These are phyloP conservation scores for Protobothrops flavoviridis DNA, from an alignment of 2,113 vertebrate genomes.

Conservation along the genomic window DNA sequence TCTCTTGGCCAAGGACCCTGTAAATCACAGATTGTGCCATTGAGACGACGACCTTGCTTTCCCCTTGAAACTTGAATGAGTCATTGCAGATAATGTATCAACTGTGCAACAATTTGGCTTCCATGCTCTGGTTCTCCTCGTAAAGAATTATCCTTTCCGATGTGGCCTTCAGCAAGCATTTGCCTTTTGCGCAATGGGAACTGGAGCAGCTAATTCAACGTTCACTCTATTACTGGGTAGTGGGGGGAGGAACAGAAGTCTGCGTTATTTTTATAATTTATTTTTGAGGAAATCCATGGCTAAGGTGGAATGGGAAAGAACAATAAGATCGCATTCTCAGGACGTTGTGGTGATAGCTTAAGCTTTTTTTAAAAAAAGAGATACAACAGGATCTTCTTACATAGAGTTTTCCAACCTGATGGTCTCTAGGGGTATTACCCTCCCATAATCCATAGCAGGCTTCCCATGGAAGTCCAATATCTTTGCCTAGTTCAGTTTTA, in stretches of 20 bases:
- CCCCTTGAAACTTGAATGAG: not conserved
- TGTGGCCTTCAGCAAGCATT: not conserved
- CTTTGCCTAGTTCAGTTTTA: not conserved
- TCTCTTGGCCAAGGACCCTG: not conserved
- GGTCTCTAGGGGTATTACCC: not conserved
- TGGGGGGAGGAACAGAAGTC: not conserved
- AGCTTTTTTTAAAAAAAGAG: not conserved
- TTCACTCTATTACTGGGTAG: not conserved
- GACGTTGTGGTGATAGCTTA: not conserved
- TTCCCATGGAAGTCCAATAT: not conserved
- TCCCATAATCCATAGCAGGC: not conserved
- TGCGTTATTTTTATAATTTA: not conserved
- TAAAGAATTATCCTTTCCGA: not conserved
- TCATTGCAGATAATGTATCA: not conserved
- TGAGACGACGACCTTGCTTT: not conserved
- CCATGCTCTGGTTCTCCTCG: not conserved
- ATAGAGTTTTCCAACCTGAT: not conserved
- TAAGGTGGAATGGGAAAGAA: not conserved
- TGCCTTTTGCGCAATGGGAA: not conserved
- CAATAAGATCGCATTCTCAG: not conserved
- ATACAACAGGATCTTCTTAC: not conserved
- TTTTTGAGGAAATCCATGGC: not conserved
- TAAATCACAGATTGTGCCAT: slow-evolving; percentile 11
- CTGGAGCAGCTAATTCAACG: not conserved
- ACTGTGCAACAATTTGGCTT: not conserved